Percentiles rank a stretch among this genome's conserved stretches.
These are phyloP conservation scores for Scortum barcoo DNA, from an alignment of 2,113 vertebrate species.

Conservation along the genomic window DNA sequence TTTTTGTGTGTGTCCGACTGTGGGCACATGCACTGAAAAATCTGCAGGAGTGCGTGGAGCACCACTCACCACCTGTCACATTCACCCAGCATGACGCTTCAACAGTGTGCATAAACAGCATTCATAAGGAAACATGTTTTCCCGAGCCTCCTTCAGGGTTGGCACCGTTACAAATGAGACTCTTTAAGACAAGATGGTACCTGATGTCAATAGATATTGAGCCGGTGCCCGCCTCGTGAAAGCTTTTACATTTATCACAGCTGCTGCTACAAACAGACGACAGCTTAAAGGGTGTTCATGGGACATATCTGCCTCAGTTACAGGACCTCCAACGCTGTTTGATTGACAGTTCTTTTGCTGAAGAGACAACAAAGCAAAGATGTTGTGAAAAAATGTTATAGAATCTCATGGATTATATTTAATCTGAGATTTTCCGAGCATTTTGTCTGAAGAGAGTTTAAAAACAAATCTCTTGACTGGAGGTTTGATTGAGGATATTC, in stretches of 20 bases:
- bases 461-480: background rate
- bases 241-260: slow-evolving; percentile 14
- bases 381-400: background rate
- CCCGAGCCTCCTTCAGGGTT: background rate
- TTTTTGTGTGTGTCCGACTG: slow-evolving; percentile 1
- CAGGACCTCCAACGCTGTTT: background rate
- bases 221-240: background rate
- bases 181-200: background rate
- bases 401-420: background rate
- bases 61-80: slow-evolving; percentile 57
- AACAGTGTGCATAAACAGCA: slow-evolving; percentile 6
- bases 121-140: slow-evolving; percentile 11
- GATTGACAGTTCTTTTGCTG: slow-evolving; percentile 16
- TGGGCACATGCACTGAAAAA: slow-evolving; percentile 25
- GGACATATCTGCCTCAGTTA: background rate
- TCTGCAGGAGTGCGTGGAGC: slow-evolving; percentile 33
- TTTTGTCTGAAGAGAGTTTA: background rate
- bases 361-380: background rate
- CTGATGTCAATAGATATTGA: slow-evolving; percentile 15
- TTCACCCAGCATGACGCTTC: slow-evolving; percentile 19
- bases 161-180: slow-evolving; percentile 11
- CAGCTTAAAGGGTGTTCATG: slow-evolving; percentile 2
- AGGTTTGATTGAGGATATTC: background rate
- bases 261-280: slow-evolving; percentile 6
- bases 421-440: background rate